Base-by-base conservation (phyloP, 2,888 invertebrate species). In the Xylocampa areola region DNA sequence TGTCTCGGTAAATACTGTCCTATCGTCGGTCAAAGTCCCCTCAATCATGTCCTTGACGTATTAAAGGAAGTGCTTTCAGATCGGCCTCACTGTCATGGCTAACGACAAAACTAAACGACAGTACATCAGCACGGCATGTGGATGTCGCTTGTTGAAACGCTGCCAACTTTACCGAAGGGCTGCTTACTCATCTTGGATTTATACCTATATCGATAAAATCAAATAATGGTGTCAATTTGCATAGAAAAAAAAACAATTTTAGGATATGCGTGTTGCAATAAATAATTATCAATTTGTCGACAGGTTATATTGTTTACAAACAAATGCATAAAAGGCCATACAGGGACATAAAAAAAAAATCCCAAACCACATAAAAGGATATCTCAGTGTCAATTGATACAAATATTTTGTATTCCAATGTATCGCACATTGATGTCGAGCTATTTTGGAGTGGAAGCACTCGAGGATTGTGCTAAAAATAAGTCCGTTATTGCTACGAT, bases 401-500 rank as follows among this genome's bases (percentile, higher is more conserved):
- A 73, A 76, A 76, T 80, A 71, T 76, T 74, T 73, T 65, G 58
- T 61, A 58, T 72, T 64, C 37, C 41, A 45, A 25, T 25, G 33
- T 64, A 68, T 71, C 61, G 64, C 73, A 68, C 71, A 58, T 70
- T 68, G 68, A 71, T 73, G 68, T 70, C 61, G 69, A 65, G 73
- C 72, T 82, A 82, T 82, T 82, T 80, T 68, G 57, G 66, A 75
- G 72, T 73, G 67, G 64, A 60, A 76, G 68, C 70, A 74, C 74
- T 68, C 69, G 62, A 70, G 63, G 55, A 62, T 50, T 64, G 69
- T 37, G 72, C 82, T 88, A 84, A 84, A 87, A 84, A 89, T 88
- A 87, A 82, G 80, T 75, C 64, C 68, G 77, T 82, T 83, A 85
- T 82, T 82, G 80, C 77, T 64, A 57, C 79, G 69, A 83, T 85